Base-by-base conservation (phyloP, 2,797 vertebrate species). In the Argyrosomus regius region DNA sequence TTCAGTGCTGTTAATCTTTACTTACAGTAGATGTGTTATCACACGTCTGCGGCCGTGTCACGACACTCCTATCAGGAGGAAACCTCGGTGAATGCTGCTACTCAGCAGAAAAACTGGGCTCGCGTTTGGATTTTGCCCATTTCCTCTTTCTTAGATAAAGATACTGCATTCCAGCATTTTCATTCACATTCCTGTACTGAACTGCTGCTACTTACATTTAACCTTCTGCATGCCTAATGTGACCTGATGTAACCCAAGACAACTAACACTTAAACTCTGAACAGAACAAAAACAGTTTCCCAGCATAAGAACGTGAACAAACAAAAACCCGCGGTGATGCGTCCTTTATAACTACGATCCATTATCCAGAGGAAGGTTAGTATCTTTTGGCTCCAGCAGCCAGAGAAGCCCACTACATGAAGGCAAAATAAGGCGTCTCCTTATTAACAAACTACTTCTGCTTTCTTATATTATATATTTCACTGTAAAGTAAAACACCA, bases 1-100 rank as follows among this genome's bases (percentile, higher is more conserved):
- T 59, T 54, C 13, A 22, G 59, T 11, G 5, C 59, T 14, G 77
- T 87, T 86, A 78, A 85, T 82, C 43, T 78, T 70, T 77, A 16
- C 60, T 67, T 66, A 35, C 60, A 60, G 49, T 56, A n/a, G 41
- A 35, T 50, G n/a, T 70, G 41, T 2, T 68, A 13, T 71, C 52
- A 12, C 43, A 60, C 8, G 5, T 52, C 52, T 68, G 45, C 12
- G 1, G 63, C 12, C 14, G 4, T 26, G 45, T 69, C 39, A 76
- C 20, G 26, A n/a, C 54, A 48, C 63, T 14, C 43, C 14, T 77
- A 84, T 87, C 83, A 52, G 31, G 39, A 72, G 70, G 22, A 46
- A 60, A 64, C 28, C 50, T 52, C 60, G 17, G 41, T 28, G 10
- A 72, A 39, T n/a, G 17, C 39, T 39, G 54, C 68, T 35, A 20